These are phyloP conservation scores for Microctenopoma stevenorrisi DNA, from an alignment of 2,797 vertebrate genomes.

Conservation along the genomic window DNA sequence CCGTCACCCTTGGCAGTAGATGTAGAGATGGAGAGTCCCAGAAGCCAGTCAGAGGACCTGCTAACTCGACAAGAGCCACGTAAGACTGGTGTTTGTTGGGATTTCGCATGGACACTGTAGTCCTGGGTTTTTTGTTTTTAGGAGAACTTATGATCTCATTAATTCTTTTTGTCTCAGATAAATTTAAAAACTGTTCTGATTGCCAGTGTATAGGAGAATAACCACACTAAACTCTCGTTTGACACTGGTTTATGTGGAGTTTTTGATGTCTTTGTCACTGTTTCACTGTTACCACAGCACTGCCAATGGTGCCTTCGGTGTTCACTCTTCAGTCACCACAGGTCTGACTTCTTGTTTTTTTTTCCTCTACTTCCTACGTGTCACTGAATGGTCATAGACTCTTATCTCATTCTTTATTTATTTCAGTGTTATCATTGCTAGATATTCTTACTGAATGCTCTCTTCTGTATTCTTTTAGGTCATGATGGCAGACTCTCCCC, in stretches of 20 bases:
- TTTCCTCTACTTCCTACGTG: background rate
- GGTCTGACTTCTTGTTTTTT: slow-evolving; percentile 60
- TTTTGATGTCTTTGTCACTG: slow-evolving; percentile 19
- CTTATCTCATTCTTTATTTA: background rate
- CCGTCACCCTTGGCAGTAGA: slow-evolving; percentile 68
- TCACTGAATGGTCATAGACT: background rate
- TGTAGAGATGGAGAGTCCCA: slow-evolving; percentile 81
- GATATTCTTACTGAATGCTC: background rate
- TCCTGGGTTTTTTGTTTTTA: background rate
- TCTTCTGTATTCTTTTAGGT: slow-evolving; percentile 27
- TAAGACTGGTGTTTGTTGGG: slow-evolving; percentile 45
- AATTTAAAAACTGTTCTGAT: background rate
- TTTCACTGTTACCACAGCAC: slow-evolving; percentile 64
- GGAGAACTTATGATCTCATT: no score
- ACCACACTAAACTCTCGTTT: background rate
- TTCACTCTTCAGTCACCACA: slow-evolving; percentile 65
- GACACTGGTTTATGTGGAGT: background rate
- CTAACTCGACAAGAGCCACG: slow-evolving; percentile 46
- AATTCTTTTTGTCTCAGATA: background rate
- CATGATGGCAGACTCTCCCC: slow-evolving; percentile 52
- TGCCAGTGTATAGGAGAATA: background rate
- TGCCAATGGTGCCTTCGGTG: slow-evolving; percentile 50
- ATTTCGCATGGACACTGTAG: background rate
- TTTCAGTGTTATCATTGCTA: background rate
- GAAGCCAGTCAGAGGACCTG: slow-evolving; percentile 33